Base-by-base conservation (phyloP, 1,140 invertebrate species). In the Arion vulgaris region DNA sequence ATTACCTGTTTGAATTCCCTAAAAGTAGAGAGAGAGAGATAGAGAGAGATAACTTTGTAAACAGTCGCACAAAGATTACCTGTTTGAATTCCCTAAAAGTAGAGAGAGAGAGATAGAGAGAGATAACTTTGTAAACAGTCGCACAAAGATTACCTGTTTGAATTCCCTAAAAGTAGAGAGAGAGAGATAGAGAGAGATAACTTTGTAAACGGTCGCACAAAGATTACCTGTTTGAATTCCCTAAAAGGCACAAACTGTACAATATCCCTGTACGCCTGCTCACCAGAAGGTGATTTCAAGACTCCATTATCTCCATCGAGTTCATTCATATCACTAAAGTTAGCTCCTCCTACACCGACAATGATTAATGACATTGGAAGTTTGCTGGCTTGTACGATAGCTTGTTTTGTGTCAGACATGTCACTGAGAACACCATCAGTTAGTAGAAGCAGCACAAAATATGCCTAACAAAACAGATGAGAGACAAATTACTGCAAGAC, bases 351-450 rank as follows among this genome's bases (percentile, higher is more conserved):
- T 34, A 95, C 93, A 28, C 94, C 94, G 19, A 95, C 92, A 83
- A 95, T 95, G 81, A 95, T 95, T 62, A 95, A 93, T 0, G 94
- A 94, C 90, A 95, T 92, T 0, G 94, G 94, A 9, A 94, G 89
- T 34, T 86, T 84, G 2, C 94, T 94, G 13, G 94, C 94, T 53
- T 91, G 85, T 26, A 94, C 91, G 68, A 94, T 93, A 73, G 93
- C 94, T 84, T 94, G 89, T 85, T 93, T 94, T 0, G 95, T 95
- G 69, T 94, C 91, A 28, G 93, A 92, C 93, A 95, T 94, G 87
- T 95, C 95, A 17, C 94, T 94, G 45, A 95, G 94, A 38, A 95
- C 93, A 49, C 95, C 95, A 91, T 95, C 95, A 11, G 95, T 95
- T 9, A 95, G 91, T 72, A 95, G 94, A 0, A 95, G 91, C 13